Percentiles rank a stretch among this genome's conserved stretches.
These are phyloP conservation scores for Pantherophis vulpinus DNA, from an alignment of 2,797 vertebrate species.

Conservation along the genomic window DNA sequence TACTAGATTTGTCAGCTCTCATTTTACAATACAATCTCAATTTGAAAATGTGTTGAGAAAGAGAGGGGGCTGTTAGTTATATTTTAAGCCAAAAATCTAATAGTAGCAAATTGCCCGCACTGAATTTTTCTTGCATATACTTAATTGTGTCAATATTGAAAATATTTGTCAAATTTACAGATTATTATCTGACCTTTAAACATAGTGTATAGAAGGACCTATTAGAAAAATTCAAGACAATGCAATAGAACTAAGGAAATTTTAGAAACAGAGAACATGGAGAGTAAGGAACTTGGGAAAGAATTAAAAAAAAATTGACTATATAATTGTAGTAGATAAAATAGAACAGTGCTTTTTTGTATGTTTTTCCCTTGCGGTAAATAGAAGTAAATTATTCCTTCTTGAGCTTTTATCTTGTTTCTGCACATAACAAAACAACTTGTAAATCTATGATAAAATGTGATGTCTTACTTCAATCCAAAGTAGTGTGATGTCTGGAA, in stretches of 20 bases:
- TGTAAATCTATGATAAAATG: background rate
- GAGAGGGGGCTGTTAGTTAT: background rate
- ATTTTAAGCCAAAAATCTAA: background rate
- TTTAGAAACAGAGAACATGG: background rate
- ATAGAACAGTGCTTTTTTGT: background rate
- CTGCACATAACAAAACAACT: background rate
- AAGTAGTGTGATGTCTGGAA: background rate
- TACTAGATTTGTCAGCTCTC: background rate
- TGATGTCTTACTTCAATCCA: background rate
- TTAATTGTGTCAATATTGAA: background rate
- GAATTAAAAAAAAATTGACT: background rate
- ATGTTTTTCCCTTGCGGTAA: background rate
- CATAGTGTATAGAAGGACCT: background rate
- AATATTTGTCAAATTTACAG: background rate
- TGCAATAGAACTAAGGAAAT: background rate
- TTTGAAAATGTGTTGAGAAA: background rate
- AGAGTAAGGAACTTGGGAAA: background rate
- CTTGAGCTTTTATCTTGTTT: background rate
- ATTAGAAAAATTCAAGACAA: background rate
- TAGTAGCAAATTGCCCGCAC: background rate
- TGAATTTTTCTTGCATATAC: background rate
- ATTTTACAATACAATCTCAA: background rate
- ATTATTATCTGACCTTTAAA: background rate
- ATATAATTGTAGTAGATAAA: background rate
- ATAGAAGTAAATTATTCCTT: background rate